Evolutionary conservation across 2,797 vertebrate species (phyloP).

Genomic region (Aplochiton taeniatus): DNA sequence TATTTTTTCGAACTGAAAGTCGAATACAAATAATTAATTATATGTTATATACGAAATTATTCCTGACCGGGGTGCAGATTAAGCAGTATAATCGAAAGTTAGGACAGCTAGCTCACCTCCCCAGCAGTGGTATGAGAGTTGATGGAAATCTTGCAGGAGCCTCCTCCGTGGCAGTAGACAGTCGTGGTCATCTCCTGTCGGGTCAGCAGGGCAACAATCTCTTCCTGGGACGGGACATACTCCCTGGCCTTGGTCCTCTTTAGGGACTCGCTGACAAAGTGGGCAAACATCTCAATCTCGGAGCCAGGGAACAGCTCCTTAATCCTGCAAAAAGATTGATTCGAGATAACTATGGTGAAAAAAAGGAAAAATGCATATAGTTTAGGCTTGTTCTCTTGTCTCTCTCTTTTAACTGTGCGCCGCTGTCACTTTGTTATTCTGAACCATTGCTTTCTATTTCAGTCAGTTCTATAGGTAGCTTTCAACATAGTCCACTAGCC

Average conservation of each 20-base stretch:
- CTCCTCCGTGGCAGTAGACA: constrained; percentile 91
- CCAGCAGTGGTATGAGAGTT: constrained; percentile 93
- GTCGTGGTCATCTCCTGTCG: constrained; percentile 92
- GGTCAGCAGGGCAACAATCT: constrained; percentile 86
- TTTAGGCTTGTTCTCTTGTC: too few relatives aligned
- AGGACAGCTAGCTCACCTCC: constrained; percentile 72
- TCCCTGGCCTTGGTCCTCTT: constrained; percentile 89
- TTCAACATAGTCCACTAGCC: too few relatives aligned
- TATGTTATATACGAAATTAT: too few relatives aligned
- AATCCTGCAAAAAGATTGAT: constrained; percentile 74
- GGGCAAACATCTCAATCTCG: constrained; percentile 85
- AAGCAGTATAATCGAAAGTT: background rate
- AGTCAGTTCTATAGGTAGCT: too few relatives aligned
- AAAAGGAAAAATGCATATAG: too few relatives aligned
- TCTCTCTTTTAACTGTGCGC: too few relatives aligned
- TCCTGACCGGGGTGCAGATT: too few relatives aligned
- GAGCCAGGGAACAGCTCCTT: constrained; percentile 84
- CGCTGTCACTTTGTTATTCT: too few relatives aligned
- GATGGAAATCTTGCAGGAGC: constrained; percentile 94
- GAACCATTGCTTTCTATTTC: too few relatives aligned
- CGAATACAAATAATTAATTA: too few relatives aligned
- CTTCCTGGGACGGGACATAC: constrained; percentile 90
- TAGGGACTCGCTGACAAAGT: constrained; percentile 86
- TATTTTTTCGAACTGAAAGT: too few relatives aligned
- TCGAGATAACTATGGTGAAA: too few relatives aligned